These are phyloP conservation scores for Drosophila imparisetae DNA, from an alignment of 2,888 invertebrate genomes.

Conservation along the genomic window DNA sequence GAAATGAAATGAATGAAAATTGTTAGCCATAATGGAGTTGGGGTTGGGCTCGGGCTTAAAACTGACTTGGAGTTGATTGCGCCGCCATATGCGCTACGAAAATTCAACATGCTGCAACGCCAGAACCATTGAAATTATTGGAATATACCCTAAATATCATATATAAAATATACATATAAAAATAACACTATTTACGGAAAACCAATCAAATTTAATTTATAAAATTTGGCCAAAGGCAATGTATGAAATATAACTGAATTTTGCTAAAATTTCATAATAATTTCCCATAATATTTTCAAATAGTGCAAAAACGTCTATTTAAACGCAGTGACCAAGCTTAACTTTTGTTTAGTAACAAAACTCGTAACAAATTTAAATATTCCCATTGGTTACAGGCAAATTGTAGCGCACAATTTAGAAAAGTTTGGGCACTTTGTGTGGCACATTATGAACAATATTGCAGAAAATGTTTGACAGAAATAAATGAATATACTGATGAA, in stretches of 20 bases:
- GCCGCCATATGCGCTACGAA: conserved; percentile 24
- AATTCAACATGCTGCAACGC: not conserved
- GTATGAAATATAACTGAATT: not conserved
- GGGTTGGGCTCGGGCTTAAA: not conserved
- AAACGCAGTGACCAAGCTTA: not conserved
- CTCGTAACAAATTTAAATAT: not conserved
- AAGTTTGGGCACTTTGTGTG: conserved; percentile 9
- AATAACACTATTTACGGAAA: no score
- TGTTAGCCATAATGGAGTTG: conserved; percentile 28
- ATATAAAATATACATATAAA: not conserved
- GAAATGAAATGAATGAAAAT: conserved; percentile 70
- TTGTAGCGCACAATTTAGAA: conserved; percentile 21
- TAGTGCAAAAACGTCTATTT: not conserved
- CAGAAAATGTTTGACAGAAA: conserved; percentile 53
- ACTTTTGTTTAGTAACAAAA: not conserved
- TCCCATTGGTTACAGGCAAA: not conserved
- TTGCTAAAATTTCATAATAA: rapidly evolving
- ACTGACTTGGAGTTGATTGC: conserved; percentile 6
- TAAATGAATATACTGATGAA: conserved; percentile 70
- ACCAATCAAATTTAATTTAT: not conserved
- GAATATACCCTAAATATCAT: not conserved
- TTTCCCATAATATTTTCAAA: not conserved
- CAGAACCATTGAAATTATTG: not conserved
- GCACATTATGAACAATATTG: conserved; percentile 19
- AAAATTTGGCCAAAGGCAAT: not conserved